Conservation (phyloP, 2,797 vertebrate species). For the Pampus argenteus region DNA sequence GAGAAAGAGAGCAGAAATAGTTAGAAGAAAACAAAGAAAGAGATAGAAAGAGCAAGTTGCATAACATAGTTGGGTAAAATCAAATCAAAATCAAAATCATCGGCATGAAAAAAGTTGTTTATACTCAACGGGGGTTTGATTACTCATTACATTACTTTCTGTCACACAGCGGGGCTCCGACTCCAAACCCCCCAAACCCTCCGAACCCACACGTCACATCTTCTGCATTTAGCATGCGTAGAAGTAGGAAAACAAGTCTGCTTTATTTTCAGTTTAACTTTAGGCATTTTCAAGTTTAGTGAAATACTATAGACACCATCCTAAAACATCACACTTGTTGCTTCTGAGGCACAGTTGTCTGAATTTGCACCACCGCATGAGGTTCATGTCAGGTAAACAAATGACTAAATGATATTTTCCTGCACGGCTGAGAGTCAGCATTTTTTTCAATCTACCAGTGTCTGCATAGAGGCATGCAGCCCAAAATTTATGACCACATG, state of each 20-base stretch:
- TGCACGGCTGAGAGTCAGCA: neutral
- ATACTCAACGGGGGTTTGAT: too few species aligned
- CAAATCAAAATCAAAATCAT: slow-evolving; percentile 1
- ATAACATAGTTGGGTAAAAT: neutral
- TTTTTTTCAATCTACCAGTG: neutral
- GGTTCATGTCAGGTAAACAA: neutral
- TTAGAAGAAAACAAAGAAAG: slow-evolving; percentile 24
- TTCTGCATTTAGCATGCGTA: too few species aligned
- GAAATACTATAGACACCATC: too few species aligned
- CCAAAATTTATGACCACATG: neutral
- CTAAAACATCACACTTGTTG: neutral
- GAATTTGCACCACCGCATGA: neutral
- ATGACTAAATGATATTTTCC: neutral
- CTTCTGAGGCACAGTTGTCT: neutral
- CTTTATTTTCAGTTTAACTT: too few species aligned
- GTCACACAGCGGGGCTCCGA: too few species aligned
- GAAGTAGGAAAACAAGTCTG: too few species aligned
- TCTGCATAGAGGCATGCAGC: neutral
- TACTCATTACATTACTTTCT: too few species aligned
- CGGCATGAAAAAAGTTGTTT: too few species aligned
- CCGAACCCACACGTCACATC: too few species aligned
- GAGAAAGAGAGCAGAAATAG: neutral
- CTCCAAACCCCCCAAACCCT: too few species aligned
- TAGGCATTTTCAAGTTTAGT: too few species aligned
- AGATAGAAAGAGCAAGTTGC: slow-evolving; percentile 21